Evolutionary conservation across 2,113 vertebrate genomes (phyloP), one percentile per base, ranked within the genome.

Genomic region (Isurus oxyrinchus): DNA sequence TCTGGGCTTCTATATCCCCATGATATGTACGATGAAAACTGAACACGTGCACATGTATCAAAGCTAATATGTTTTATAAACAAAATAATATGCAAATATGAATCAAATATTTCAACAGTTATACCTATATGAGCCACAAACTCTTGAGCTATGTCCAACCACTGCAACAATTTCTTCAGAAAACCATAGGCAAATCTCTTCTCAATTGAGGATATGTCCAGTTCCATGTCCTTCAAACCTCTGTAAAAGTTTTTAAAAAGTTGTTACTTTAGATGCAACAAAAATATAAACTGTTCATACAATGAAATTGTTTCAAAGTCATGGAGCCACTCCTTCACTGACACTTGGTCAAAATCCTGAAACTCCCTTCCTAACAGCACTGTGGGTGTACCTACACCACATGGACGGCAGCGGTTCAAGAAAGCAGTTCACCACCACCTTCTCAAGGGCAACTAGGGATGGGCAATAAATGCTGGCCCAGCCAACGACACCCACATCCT

Each of bases 71-170:
- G 8, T 96, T 8, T 86, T 79, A 67, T 79, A 16, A 16, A 44
- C 93, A 61, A 35, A 93, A 23, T 66, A 66, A 63, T 40, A 40
- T 23, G 23, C 21, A 40, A 6, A n/a, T 40, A 40, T 40, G 19
- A n/a, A 61, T 59, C 6, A 35, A 59, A 49, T 23, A 55, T 79
- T 96, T 59, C 49, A 72, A 35, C n/a, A 57, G 55, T 66, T 72
- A 21, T 97, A 99, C 98, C 99, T 44, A 99, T 97, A 96, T 99
- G 99, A 86, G 99, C 99, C 0, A 99, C 99, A 97, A 99, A 99
- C 97, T 99, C 99, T 97, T 99, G 99, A 5, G 99, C 99, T 27
- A 99, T 98, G 97, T 99, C 99, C 99, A 99, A 99, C 98, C 99
- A 99, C 96, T 98, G 98, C 35, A 99, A 97, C 69, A 99, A 97